Evolutionary conservation across 2,113 vertebrate genomes (phyloP).

Genomic region (Microcebus jonahi): DNA sequence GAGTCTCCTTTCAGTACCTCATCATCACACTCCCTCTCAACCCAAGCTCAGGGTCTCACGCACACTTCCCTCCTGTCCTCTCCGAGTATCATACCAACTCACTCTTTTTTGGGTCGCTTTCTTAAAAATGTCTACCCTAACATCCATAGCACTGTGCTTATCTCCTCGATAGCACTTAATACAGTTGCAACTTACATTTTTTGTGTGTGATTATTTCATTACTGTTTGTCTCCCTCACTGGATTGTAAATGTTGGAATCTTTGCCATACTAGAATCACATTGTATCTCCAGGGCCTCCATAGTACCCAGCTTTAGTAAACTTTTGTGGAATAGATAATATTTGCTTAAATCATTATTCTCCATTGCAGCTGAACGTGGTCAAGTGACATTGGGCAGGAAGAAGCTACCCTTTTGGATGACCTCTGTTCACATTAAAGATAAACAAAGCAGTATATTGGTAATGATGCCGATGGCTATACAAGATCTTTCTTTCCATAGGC

Average conservation of each 20-base stretch:
- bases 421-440: not conserved
- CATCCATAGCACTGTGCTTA: not conserved
- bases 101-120: not conserved
- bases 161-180: not conserved
- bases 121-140: not conserved
- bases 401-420: not conserved
- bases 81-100: not conserved
- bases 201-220: not conserved
- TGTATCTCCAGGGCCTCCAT: not conserved
- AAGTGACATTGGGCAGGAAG: not conserved
- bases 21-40: not conserved
- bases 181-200: not conserved
- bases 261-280: not conserved
- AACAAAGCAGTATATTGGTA: not conserved
- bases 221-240: not conserved
- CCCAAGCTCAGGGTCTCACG: not conserved
- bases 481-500: slow-evolving; percentile 39
- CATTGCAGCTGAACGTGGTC: not conserved
- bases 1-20: too few species aligned
- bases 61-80: not conserved
- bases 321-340: slow-evolving; percentile 10
- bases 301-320: not conserved
- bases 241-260: not conserved
- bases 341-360: slow-evolving; percentile 6
- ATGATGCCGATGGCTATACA: not conserved